Evolutionary conservation across 2,113 vertebrate species (phyloP), one percentile per base, ranked within the genome.

Genomic region (Orientallactaga bullata): DNA sequence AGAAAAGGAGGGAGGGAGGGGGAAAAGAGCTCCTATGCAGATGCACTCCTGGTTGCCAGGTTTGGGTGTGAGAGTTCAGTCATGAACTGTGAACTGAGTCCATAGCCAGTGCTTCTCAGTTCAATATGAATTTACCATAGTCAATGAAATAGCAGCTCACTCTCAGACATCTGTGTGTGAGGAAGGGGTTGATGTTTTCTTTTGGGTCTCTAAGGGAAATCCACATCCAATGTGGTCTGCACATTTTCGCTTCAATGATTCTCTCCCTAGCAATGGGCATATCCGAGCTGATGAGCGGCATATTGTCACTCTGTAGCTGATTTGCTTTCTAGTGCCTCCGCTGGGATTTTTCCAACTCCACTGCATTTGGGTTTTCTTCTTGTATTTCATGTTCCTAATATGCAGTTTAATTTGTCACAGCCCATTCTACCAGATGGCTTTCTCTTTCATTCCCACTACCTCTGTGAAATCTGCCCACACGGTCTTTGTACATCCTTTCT

Each of bases 311-410:
- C 89, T 42, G 47, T 63, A 85, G 87, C 58, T 95, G 87, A 95
- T 95, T 87, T 87, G 89, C 81, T 95, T 91, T 89, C 77, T 69
- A 85, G 58, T 87, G 73, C 68, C 72, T 95, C 42, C 10, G 68
- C 68, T 96, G 91, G 84, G 47, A 12, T 91, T 92, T 93, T 73
- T 85, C 88, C 92, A 96, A 94, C 58, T 79, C 39, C 72, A 92
- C 26, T 66, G 32, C 71, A 92, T 93, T 96, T 95, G 95, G 81
- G 89, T 96, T 96, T 97, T 95, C 89, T 96, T 96, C 89, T 94
- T 72, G 55, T 97, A 96, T 96, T 96, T 95, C 89, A 74, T 96
- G 94, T 95, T 96, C 94, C 91, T 94, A 94, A 95, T 74, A 73
- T n/a, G 88, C 87, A 73, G 30, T 87, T 95, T 95, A 88, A 95